Base-by-base conservation (phyloP, 1,140 invertebrate genomes). In the Leptinotarsa undecemlineata region DNA sequence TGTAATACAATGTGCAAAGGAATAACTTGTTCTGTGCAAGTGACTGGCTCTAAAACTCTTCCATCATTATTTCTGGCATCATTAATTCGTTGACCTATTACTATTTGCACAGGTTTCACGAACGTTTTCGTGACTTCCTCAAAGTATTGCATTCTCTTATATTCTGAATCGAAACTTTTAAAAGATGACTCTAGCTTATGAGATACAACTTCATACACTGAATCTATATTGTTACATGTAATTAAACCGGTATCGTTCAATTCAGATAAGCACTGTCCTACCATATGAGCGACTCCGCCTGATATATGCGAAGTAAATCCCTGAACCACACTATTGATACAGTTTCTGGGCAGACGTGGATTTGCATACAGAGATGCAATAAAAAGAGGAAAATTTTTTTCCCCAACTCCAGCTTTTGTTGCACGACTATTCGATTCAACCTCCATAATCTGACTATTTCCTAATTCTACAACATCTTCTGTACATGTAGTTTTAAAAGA, bases 121-220 rank as follows among this genome's bases (percentile, higher is more conserved):
- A 51, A 51, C 48, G 14, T 51, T 51, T 51, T 51, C 48, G 48
- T 51, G 48, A 51, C 14, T 51, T 51, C 14, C 48, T 51, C 48
- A 51, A 51, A 51, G 48, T 51, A 51, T 51, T 51, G 48, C 48
- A 51, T 51, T 51, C 26, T 26, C 5, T 26, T 26, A 26, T 26
- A 26, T 6, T 26, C 48, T 15, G 48, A 51, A 51, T 51, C 48
- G n/a, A 51, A 51, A 51, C 48, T 51, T 51, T 1, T 14, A 51
- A 51, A 51, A 51, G 48, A 51, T 51, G 48, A 51, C 48, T 51
- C 14, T n/a, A 51, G 48, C 48, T 51, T 51, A 51, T 51, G 48
- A 51, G 48, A 51, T 51, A 51, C 48, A 51, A 51, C 48, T 51
- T 51, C 48, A 51, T n/a, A 51, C 48, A 51, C n/a, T 51, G n/a